Evolutionary conservation across 2,888 invertebrate species (phyloP), one percentile per base, ranked within the genome.

Genomic region (Tigriopus californicus): DNA sequence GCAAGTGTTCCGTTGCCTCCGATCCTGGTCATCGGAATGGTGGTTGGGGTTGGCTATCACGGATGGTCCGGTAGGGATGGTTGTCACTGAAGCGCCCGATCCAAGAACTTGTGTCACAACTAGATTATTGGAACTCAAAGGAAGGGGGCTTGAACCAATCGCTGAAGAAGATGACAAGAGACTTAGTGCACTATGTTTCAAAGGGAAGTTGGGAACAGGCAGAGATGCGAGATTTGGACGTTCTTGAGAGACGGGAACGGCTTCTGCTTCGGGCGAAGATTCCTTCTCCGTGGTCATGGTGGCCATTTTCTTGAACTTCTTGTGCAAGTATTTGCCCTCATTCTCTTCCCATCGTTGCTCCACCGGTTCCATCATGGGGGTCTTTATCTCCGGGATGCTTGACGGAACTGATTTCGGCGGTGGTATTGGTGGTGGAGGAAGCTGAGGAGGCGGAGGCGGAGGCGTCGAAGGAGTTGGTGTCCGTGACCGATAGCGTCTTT

Each of bases 281-380:
- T 5, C 54, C 18, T 5, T 22, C 10, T 18, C 40, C 4, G 22
- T 15, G 5, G 61, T 70, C 57, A 71, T 73, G 67, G 79, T 80
- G 70, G 82, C 85, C 76, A 87, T 80, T 73, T 88, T 87, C 74
- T 90, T 89, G 74, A 90, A 89, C 73, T 89, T 90, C 73, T 90
- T 90, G 73, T 90, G 89, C 71, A 87, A 77, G 76, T 89, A 89
- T 10, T 20, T 56, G 18, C 56, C 56, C n/a, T 20, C 44, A 24
- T 20, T 22, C 25, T 56, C 55, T 24, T 56, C 56, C 56, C 56
- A 56, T 15, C 56, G 44, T 18, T 41, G 42, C 22, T 56, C 56
- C 20, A 56, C 15, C 2, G 49, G 49, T 33, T 33, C 33, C 33
- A 33, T 33, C 33, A 33, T 33, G 33, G 33, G 33, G 3, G 33